These are phyloP conservation scores for Drosophila ficusphila DNA, from an alignment of 1,140 invertebrate species.

Conservation along the genomic window DNA sequence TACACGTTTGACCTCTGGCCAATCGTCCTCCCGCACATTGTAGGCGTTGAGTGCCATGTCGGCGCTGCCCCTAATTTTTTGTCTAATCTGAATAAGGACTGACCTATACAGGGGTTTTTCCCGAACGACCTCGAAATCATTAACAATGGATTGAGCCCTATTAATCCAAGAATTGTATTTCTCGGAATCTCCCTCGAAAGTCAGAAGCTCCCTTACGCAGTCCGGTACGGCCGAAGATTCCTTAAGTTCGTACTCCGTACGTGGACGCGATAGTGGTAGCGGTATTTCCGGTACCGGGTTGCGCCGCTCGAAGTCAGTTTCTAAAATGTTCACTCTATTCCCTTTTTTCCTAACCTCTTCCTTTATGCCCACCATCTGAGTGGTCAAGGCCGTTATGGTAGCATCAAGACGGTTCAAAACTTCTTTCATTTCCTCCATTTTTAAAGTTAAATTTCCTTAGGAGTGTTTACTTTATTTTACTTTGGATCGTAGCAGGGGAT, in stretches of 20 bases:
- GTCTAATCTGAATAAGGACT: background rate
- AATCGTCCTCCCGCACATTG: constrained; percentile 11
- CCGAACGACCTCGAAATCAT: no score
- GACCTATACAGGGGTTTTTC: constrained; percentile 6
- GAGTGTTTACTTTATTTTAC: no score
- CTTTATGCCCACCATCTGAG: background rate
- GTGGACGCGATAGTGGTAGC: no score
- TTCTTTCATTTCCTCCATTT: no score
- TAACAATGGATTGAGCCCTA: constrained; percentile 8
- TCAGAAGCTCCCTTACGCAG: background rate
- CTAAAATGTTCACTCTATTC: background rate
- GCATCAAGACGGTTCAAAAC: no score
- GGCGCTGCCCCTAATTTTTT: constrained; percentile 4
- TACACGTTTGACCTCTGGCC: constrained; percentile 1
- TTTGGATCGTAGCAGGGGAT: no score
- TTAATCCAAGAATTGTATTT: constrained; percentile 5
- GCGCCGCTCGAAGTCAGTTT: background rate
- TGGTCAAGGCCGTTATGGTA: background rate
- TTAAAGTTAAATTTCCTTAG: no score
- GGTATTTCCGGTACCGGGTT: background rate
- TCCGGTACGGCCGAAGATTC: no score
- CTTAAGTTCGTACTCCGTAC: no score
- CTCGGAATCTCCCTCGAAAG: background rate
- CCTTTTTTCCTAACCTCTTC: background rate
- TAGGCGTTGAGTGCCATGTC: background rate